A percentile compares a stretch with the other conserved stretches of the same genome.
These are phyloP conservation scores for Rhagonycha fulva DNA, from an alignment of 2,888 invertebrate species.

Conservation along the genomic window DNA sequence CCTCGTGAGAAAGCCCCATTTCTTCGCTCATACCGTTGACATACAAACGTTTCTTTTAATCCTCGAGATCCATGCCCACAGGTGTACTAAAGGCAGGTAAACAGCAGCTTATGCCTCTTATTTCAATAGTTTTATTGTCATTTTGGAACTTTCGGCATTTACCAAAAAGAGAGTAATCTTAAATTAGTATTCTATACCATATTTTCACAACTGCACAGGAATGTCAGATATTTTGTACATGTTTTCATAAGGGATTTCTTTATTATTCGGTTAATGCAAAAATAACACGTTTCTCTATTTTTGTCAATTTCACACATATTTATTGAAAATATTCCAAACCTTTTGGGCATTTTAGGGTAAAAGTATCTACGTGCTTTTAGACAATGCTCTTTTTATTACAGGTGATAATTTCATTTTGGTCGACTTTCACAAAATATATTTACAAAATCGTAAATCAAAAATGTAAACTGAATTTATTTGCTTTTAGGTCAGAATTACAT, in stretches of 20 bases:
- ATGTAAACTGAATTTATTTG: no score
- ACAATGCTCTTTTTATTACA: background rate
- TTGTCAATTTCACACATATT: background rate
- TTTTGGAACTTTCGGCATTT: conserved; percentile 23
- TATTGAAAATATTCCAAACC: background rate
- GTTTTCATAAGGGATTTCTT: conserved; percentile 11
- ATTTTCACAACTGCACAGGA: conserved; percentile 19
- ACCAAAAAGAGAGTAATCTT: conserved; percentile 25
- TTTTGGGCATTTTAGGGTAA: background rate
- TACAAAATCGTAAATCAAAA: background rate
- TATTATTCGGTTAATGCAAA: conserved; percentile 23
- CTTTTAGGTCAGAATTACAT: no score
- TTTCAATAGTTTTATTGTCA: conserved; percentile 15
- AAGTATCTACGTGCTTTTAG: background rate
- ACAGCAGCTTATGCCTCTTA: conserved; percentile 7
- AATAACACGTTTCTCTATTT: conserved; percentile 13
- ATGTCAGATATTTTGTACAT: conserved; percentile 10
- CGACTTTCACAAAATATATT: background rate
- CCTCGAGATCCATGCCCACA: conserved; percentile 26
- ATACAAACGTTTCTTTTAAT: conserved; percentile 16
- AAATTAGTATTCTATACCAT: conserved; percentile 27
- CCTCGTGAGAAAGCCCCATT: conserved; percentile 27
- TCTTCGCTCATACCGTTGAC: conserved; percentile 15
- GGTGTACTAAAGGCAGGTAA: conserved; percentile 29
- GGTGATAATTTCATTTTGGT: background rate